A percentile compares a stretch with the other conserved stretches of the same genome.
Evolutionary conservation across 2,888 invertebrate species (phyloP).

Genomic region (Xanthorhoe spadicearia): DNA sequence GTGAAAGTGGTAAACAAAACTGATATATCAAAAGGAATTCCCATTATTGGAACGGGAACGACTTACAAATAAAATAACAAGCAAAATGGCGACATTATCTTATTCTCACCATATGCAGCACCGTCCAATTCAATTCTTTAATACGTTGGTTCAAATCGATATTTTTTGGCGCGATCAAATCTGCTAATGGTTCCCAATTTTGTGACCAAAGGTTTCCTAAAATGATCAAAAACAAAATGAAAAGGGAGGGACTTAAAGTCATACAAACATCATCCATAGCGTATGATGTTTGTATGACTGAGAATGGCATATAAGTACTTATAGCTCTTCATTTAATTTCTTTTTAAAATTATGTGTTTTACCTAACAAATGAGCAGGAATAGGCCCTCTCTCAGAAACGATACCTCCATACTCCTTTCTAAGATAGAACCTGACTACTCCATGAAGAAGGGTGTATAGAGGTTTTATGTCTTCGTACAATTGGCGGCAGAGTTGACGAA

Average conservation of each 20-base stretch:
- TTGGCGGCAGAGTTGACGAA: constrained; percentile 79
- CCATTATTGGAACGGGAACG: no score
- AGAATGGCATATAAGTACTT: no score
- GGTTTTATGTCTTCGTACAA: constrained; percentile 85
- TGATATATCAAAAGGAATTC: no score
- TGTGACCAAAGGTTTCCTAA: constrained; percentile 87
- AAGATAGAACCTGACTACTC: constrained; percentile 87
- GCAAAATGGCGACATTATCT: no score
- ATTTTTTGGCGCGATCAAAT: constrained; percentile 81
- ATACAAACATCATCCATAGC: no score
- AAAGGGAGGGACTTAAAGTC: no score
- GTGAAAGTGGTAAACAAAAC: no score
- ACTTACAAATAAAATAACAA: no score
- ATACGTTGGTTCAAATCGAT: constrained; percentile 83
- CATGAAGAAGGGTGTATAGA: constrained; percentile 89
- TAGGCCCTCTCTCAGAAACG: constrained; percentile 82
- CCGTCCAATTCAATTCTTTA: constrained; percentile 81
- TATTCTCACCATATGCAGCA: constrained; percentile 82
- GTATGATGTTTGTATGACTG: no score
- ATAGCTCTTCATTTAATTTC: no score
- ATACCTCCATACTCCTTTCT: constrained; percentile 82
- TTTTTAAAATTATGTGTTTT: no score
- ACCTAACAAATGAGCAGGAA: constrained; percentile 90
- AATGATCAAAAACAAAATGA: no score
- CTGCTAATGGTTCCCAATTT: constrained; percentile 86